These are phyloP conservation scores for Drosophila niveifrons DNA, from an alignment of 2,888 invertebrate genomes.

Conservation along the genomic window DNA sequence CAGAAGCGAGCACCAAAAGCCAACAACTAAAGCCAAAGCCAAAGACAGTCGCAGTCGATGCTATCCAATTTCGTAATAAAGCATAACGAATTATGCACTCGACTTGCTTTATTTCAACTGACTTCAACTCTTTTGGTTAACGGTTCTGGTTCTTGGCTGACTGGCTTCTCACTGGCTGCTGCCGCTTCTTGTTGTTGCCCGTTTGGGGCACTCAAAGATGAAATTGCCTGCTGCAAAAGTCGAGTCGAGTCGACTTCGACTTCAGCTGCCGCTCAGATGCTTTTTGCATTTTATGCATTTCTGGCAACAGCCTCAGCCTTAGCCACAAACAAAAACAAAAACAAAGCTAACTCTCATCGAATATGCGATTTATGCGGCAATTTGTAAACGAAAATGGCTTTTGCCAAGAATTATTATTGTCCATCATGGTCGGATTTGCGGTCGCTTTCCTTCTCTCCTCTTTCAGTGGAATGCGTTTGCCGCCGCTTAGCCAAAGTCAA, in stretches of 20 bases:
- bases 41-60: constrained; percentile 48
- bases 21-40: constrained; percentile 32
- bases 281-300: constrained; percentile 68
- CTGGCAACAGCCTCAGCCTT: constrained; percentile 24
- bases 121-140: constrained; percentile 59
- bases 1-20: constrained; percentile 39
- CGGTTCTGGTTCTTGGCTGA: constrained; percentile 68
- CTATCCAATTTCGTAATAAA: constrained; percentile 80
- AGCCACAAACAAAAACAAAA: constrained; percentile 1
- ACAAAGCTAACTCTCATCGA: constrained; percentile 73
- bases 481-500: constrained; percentile 35
- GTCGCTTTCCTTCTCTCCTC: constrained; percentile 15
- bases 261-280: constrained; percentile 19
- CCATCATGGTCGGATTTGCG: constrained; percentile 65
- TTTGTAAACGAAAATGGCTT: constrained; percentile 81
- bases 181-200: constrained; percentile 7
- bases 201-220: constrained; percentile 41
- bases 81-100: constrained; percentile 81
- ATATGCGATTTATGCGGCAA: constrained; percentile 81
- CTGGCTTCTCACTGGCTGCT: constrained; percentile 45
- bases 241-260: constrained; percentile 8
- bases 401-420: constrained; percentile 81
- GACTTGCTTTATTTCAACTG: constrained; percentile 75
- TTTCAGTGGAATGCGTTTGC: constrained; percentile 32
- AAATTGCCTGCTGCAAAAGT: constrained; percentile 55